Percentiles rank a stretch among this genome's conserved stretches.
Evolutionary conservation across 2,888 invertebrate genomes (phyloP).

Genomic region (Eristalis tenax): DNA sequence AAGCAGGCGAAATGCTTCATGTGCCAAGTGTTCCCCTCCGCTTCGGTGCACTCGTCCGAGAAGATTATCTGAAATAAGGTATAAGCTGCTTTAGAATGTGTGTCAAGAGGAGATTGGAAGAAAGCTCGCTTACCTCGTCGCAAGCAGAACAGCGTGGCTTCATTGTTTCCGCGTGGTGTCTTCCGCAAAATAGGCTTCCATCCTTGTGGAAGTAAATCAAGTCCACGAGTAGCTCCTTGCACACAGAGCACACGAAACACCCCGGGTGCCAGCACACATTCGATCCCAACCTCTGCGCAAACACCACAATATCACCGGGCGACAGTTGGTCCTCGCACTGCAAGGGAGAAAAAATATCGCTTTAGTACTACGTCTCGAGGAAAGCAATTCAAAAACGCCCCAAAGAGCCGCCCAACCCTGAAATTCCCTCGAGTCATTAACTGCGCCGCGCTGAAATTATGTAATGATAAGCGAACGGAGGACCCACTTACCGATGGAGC

Average conservation of each 20-base stretch:
- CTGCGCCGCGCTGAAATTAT: slow-evolving; percentile 26
- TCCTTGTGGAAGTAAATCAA: slow-evolving; percentile 97
- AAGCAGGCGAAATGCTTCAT: slow-evolving; percentile 99
- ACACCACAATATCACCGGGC: slow-evolving; percentile 95
- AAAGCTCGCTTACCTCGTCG: slow-evolving; percentile 89
- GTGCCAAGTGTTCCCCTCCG: slow-evolving; percentile 99
- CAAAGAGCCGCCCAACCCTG: slow-evolving; percentile 5
- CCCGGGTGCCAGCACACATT: slow-evolving; percentile 96
- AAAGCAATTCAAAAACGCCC: slow-evolving; percentile 35
- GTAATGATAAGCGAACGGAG: slow-evolving; percentile 33
- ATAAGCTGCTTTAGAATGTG: not conserved
- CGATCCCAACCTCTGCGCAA: slow-evolving; percentile 92
- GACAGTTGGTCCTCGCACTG: slow-evolving; percentile 94
- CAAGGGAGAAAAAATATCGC: slow-evolving; percentile 53
- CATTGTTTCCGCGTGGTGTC: slow-evolving; percentile 98
- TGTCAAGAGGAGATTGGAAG: not conserved
- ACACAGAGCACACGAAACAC: slow-evolving; percentile 95
- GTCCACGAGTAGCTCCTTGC: slow-evolving; percentile 97
- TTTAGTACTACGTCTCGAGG: slow-evolving; percentile 16
- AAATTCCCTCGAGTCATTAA: slow-evolving; percentile 38
- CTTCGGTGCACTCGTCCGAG: slow-evolving; percentile 99
- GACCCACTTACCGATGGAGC: slow-evolving; percentile 15
- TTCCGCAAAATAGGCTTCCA: slow-evolving; percentile 94
- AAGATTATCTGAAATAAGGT: slow-evolving; percentile 90
- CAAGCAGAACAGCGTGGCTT: slow-evolving; percentile 98